Evolutionary conservation across 1,140 invertebrate species (phyloP), one percentile per base, ranked within the genome.

Genomic region (Drosophila santomea): DNA sequence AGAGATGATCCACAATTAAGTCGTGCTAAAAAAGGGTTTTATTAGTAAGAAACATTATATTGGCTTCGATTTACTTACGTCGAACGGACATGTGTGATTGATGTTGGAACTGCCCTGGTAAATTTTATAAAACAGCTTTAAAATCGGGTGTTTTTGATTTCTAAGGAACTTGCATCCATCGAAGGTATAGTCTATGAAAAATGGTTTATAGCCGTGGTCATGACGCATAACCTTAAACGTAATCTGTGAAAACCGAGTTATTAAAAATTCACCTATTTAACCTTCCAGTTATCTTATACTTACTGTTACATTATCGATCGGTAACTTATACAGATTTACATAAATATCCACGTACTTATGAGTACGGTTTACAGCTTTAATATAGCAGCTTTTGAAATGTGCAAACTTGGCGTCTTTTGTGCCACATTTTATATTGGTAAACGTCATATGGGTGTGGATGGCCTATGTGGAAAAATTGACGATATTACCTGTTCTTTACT

Each of bases 81-180:
- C 10, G 17, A 51, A 77, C 0, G 83, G 83, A 35, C 84, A 88
- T 0, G 71, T 67, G 25, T 86, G 83, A 41, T 86, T 88, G 1
- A 74, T 0, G 25, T 86, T 86, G 7, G 82, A 66, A 11, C 11
- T 47, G 10, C 52, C 11, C 17, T 38, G 44, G 8, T 72, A 62
- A 0, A 36, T 12, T 0, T 52, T 20, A 17, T 72, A 76, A 2
- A 82, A 39, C 0, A 66, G 0, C 23, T 44, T 73, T 0, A 62
- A 0, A 8, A 88, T 5, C 0, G 52, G 41, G 54, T 82, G 55
- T 1, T 17, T 43, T 10, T n/a, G 63, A 3, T 54, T 23, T 28
- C 20, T 48, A 1, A 86, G 38, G 28, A 73, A 82, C 7, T 23
- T 35, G 25, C 83, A 86, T 1, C 17, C 44, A 63, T 86, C 76